These are phyloP conservation scores for Busseola fusca DNA, from an alignment of 2,888 invertebrate genomes.

Conservation along the genomic window DNA sequence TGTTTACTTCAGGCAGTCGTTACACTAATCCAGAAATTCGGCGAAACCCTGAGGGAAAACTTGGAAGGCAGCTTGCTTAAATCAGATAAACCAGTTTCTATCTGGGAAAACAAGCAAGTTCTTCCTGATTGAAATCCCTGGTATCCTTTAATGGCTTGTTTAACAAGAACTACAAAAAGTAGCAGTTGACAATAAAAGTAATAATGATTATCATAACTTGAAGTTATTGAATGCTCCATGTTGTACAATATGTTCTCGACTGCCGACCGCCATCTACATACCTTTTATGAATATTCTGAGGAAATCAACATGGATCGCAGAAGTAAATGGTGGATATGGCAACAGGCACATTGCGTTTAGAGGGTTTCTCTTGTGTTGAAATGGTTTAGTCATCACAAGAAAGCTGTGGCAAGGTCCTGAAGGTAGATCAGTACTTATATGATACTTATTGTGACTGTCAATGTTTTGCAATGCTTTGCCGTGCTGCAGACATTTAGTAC, in stretches of 20 bases:
- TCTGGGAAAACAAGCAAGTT: not conserved
- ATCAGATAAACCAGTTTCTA: not conserved
- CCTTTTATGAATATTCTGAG: conserved; percentile 48
- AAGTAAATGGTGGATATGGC: conserved; percentile 7
- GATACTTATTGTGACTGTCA: not conserved
- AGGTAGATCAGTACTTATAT: not conserved
- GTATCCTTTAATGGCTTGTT: conserved; percentile 33
- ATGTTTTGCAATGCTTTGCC: not conserved
- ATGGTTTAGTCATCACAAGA: not conserved
- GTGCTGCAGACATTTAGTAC: not conserved
- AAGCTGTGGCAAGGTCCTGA: no score
- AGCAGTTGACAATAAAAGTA: conserved; percentile 31
- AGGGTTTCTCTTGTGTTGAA: not conserved
- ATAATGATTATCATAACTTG: conserved; percentile 53
- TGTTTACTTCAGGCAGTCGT: not conserved
- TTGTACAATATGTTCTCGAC: conserved; percentile 23
- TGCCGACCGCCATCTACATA: conserved; percentile 34
- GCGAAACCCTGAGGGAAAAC: not conserved
- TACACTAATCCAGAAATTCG: not conserved
- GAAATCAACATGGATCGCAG: conserved; percentile 4
- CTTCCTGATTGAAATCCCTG: not conserved
- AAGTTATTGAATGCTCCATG: conserved; percentile 50
- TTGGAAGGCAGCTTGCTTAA: not conserved
- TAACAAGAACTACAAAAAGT: conserved; percentile 24
- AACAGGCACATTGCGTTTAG: not conserved